A percentile compares a stretch with the other conserved stretches of the same genome.
These are phyloP conservation scores for Drosophila rhopaloa DNA, from an alignment of 1,140 invertebrate genomes.

Conservation along the genomic window DNA sequence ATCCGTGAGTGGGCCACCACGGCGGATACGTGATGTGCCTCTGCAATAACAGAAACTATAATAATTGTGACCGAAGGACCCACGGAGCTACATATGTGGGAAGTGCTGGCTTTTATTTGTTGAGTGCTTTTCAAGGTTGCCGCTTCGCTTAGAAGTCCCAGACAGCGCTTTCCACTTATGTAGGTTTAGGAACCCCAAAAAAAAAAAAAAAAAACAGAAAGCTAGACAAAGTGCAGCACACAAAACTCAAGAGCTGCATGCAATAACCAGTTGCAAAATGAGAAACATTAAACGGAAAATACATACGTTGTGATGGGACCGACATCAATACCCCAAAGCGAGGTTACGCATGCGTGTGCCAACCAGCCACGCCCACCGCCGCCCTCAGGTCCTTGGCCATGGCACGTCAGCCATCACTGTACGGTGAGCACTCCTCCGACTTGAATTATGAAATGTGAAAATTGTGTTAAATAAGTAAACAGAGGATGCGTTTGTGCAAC, in stretches of 20 bases:
- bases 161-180: slow-evolving; percentile 70
- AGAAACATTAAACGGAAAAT: slow-evolving; percentile 49
- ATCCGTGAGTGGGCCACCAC: slow-evolving; percentile 29
- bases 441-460: slow-evolving; percentile 76
- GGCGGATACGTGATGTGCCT: slow-evolving; percentile 45
- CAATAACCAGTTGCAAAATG: slow-evolving; percentile 31
- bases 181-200: slow-evolving; percentile 14
- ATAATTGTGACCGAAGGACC: slow-evolving; percentile 57
- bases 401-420: slow-evolving; percentile 14
- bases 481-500: slow-evolving; percentile 63
- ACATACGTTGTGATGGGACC: slow-evolving; percentile 11
- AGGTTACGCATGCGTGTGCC: slow-evolving; percentile 68
- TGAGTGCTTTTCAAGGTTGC: slow-evolving; percentile 76
- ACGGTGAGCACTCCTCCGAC: slow-evolving; percentile 1
- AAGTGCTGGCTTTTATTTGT: slow-evolving; percentile 58
- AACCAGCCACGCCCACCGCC: slow-evolving; percentile 14
- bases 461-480: slow-evolving; percentile 79
- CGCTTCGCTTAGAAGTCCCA: slow-evolving; percentile 41
- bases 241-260: slow-evolving; percentile 24
- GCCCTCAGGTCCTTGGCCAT: not conserved
- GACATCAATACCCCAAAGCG: slow-evolving; percentile 18
- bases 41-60: slow-evolving; percentile 29
- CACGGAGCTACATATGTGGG: not conserved
- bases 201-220: not conserved
- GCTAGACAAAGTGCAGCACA: slow-evolving; percentile 16